Evolutionary conservation across 2,797 vertebrate species (phyloP).

Genomic region (Pelobates cultripes): DNA sequence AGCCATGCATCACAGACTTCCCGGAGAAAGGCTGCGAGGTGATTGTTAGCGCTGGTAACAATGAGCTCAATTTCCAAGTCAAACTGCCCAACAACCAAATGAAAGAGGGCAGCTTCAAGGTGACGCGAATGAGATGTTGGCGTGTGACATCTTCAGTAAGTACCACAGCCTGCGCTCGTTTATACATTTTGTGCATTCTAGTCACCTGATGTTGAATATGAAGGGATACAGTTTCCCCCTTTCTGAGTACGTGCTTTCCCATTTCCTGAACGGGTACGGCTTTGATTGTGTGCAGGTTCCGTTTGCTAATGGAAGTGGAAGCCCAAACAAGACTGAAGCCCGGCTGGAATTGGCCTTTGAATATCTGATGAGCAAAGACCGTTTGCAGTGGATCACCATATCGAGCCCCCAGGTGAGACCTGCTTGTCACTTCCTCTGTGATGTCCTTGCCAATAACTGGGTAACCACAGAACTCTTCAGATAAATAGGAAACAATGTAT

Average conservation of each 20-base stretch:
- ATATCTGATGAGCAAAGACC: constrained; percentile 98
- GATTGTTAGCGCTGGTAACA: constrained; percentile 94
- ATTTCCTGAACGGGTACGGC: no score
- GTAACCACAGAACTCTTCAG: no score
- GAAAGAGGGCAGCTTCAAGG: constrained; percentile 98
- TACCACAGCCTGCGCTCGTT: constrained; percentile 43
- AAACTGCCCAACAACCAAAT: constrained; percentile 92
- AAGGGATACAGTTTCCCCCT: no score
- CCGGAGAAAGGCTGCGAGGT: constrained; percentile 96
- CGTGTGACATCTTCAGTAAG: constrained; percentile 96
- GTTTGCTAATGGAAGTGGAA: constrained; percentile 79
- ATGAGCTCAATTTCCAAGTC: constrained; percentile 97
- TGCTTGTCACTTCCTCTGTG: not conserved
- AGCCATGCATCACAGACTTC: constrained; percentile 94
- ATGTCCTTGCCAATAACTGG: no score
- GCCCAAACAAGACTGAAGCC: constrained; percentile 85
- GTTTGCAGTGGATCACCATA: constrained; percentile 98
- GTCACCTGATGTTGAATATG: no score
- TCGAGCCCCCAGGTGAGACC: constrained; percentile 90
- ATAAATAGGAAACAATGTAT: no score
- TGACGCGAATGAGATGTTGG: constrained; percentile 98
- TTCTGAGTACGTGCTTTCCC: no score
- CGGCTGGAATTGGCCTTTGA: constrained; percentile 96
- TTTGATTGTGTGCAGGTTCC: constrained; percentile 77
- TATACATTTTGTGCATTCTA: no score